phyloP scores from a whole-genome alignment of 2,113 vertebrate species.

The Dascyllus trimaculatus region DNA sequence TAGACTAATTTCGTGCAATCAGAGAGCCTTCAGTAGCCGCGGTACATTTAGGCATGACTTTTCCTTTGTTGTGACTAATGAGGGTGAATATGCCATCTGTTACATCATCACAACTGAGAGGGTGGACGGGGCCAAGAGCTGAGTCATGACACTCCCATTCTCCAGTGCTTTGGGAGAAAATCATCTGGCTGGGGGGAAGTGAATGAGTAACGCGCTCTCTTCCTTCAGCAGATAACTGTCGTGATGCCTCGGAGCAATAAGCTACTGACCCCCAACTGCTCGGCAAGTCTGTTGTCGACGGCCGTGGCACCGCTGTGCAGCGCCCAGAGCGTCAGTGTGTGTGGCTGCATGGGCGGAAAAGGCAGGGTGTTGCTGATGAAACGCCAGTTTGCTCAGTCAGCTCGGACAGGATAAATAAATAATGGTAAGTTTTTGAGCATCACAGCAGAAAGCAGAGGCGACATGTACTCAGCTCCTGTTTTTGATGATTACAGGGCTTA shows the following conservation, averaged over 20 bases:
- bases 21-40: slow-evolving; percentile 39
- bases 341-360: slow-evolving; percentile 24
- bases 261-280: slow-evolving; percentile 50
- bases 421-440: slow-evolving; percentile 37
- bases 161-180: slow-evolving; percentile 51
- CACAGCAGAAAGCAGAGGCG: slow-evolving; percentile 33
- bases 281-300: slow-evolving; percentile 19
- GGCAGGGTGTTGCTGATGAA: slow-evolving; percentile 48
- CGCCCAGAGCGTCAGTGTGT: slow-evolving; percentile 12
- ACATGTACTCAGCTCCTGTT: slow-evolving; percentile 19
- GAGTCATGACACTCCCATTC: slow-evolving; percentile 75
- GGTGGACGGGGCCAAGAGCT: slow-evolving; percentile 70
- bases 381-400: slow-evolving; percentile 46
- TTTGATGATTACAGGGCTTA: slow-evolving; percentile 26
- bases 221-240: slow-evolving; percentile 43
- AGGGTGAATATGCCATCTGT: slow-evolving; percentile 73
- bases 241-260: slow-evolving; percentile 46
- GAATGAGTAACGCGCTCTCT: slow-evolving; percentile 45
- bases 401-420: slow-evolving; percentile 49
- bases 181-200: slow-evolving; percentile 41
- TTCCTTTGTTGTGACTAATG: slow-evolving; percentile 72
- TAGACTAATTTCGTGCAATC: slow-evolving; percentile 43
- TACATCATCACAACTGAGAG: slow-evolving; percentile 73
- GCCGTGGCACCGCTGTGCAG: slow-evolving; percentile 18
- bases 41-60: slow-evolving; percentile 59